Conservation (phyloP, 2,113 vertebrate species). For the Protomyctophum bolini region DNA sequence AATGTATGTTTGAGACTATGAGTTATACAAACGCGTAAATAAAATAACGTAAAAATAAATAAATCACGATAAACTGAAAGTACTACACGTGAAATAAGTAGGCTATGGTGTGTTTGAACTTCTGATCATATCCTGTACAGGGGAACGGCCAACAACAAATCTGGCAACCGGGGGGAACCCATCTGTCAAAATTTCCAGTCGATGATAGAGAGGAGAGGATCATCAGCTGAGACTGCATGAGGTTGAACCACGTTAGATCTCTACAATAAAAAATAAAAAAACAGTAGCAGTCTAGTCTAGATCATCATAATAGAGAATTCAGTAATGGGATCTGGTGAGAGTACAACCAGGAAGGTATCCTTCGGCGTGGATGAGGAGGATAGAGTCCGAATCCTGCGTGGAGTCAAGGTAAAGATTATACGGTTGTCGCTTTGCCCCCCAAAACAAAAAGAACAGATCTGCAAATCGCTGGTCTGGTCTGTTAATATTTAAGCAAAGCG, state of each 20-base stretch:
- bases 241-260: neutral
- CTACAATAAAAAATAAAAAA: neutral
- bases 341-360: conserved; percentile 86
- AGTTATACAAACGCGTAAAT: too few relatives aligned
- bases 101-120: too few relatives aligned
- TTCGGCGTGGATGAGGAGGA: conserved; percentile 90
- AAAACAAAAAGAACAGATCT: too few relatives aligned
- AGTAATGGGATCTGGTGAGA: conserved; percentile 85
- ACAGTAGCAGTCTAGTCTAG: neutral
- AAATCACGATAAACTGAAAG: too few relatives aligned
- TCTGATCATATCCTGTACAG: neutral
- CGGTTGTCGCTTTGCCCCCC: too few relatives aligned
- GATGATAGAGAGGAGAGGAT: conserved; percentile 35
- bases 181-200: conserved; percentile 54
- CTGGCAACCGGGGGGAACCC: conserved; percentile 61
- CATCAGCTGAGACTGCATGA: neutral
- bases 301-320: neutral
- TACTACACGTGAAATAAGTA: too few relatives aligned
- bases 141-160: neutral
- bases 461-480: too few relatives aligned
- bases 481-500: too few relatives aligned
- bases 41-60: too few relatives aligned
- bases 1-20: too few relatives aligned
- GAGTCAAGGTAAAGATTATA: conserved; percentile 85
- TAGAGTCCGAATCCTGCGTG: conserved; percentile 87